Evolutionary conservation across 1,140 invertebrate genomes (phyloP).

Genomic region (Galleria mellonella): DNA sequence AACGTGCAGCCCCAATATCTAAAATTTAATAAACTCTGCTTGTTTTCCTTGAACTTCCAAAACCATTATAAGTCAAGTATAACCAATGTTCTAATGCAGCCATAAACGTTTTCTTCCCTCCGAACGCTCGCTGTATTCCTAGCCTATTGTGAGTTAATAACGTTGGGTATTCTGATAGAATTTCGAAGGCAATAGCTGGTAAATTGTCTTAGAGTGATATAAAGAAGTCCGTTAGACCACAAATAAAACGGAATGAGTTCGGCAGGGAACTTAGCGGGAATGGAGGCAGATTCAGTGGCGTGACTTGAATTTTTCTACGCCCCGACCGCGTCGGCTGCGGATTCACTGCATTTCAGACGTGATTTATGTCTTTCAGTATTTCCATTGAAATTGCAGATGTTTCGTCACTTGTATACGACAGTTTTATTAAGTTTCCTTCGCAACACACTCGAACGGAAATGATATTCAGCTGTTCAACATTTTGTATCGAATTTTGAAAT

Average conservation of each 20-base stretch:
- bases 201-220: slow-evolving; percentile 11
- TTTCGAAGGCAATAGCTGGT: slow-evolving; percentile 9
- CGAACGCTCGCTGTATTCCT: too few relatives aligned
- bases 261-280: neutral
- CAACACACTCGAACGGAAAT: neutral
- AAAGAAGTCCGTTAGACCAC: slow-evolving; percentile 16
- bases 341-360: slow-evolving; percentile 48
- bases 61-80: too few relatives aligned
- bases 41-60: too few relatives aligned
- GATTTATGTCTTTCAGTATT: slow-evolving; percentile 52
- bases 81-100: too few relatives aligned
- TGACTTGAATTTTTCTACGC: slow-evolving; percentile 48
- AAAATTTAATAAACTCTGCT: too few relatives aligned
- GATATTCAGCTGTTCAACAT: too few relatives aligned
- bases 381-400: slow-evolving; percentile 52
- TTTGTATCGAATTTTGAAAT: too few relatives aligned
- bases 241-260: slow-evolving; percentile 27
- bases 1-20: too few relatives aligned
- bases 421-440: slow-evolving; percentile 48
- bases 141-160: too few relatives aligned
- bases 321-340: slow-evolving; percentile 19
- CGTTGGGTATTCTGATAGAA: neutral
- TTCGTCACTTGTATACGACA: slow-evolving; percentile 40
- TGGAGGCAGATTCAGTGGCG: slow-evolving; percentile 36
- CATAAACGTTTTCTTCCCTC: too few relatives aligned